Evolutionary conservation across 1,140 invertebrate species (phyloP), one percentile per base, ranked within the genome.

Genomic region (Dryas iulia): DNA sequence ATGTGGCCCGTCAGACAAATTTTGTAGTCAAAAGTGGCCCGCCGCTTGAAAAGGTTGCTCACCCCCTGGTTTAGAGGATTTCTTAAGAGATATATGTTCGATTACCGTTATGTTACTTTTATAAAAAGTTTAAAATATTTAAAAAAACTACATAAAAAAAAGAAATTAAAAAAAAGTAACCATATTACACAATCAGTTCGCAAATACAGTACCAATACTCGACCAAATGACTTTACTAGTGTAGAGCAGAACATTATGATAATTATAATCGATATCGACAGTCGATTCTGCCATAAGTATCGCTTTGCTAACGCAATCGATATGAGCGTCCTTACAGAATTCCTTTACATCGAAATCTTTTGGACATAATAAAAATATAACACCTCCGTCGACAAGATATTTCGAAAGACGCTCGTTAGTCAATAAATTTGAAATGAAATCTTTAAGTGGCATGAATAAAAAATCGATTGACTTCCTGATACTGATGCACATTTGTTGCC

Each of bases 181-280:
- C n/a, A n/a, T n/a, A n/a, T n/a, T n/a, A n/a, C n/a, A n/a, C n/a
- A n/a, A 62, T 59, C 71, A 78, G 72, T 81, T 81, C 0, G 78
- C 72, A 59, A 77, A 81, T 53, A 74, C 75, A 3, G 79, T 81
- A 12, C 77, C 79, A 8, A 67, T 77, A 59, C 52, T 78, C 1
- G 69, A 72, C 59, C 71, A 72, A 31, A 81, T 66, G 2, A 66
- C 28, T 31, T 62, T 67, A 0, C 25, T 57, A 7, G 14, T 59
- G 12, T 58, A 31, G 18, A 30, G 10, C 12, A 53, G 1, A 11
- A 14, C 8, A 21, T 25, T 21, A 39, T 62, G 11, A 24, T 33
- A 7, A 57, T 8, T 10, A 21, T 47, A 47, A 47, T 28, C 26
- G 26, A 28, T 3, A 3, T 28, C 6, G 26, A 28, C 26, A 28